Evolutionary conservation across 2,797 vertebrate species (phyloP), one percentile per base, ranked within the genome.

Genomic region (Karalla daura): DNA sequence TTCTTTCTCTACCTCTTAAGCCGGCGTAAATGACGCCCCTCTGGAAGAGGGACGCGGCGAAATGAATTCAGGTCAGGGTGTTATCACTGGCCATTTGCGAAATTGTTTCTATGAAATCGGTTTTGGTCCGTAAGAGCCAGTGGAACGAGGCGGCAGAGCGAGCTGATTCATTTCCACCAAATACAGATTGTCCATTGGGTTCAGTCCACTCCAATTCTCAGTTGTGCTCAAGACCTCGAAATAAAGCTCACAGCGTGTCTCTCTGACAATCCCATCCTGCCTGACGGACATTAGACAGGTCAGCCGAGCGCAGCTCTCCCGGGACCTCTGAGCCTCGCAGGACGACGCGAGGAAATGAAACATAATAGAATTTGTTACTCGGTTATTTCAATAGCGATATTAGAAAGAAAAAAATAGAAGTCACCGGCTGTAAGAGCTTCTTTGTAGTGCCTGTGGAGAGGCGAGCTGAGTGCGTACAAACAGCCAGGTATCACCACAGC

Each of bases 91-190:
- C 43, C 55, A 49, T 50, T 32, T 35, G 37, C 63, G 65, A 65
- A 82, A 83, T 77, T 53, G 60, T 81, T 70, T 77, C 47, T 63
- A 45, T 74, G 41, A 63, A 81, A 80, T 70, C 44, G 13, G 17
- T 73, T 76, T 60, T 28, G 25, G 54, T 60, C 51, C 5, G n/a
- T 56, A 54, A 76, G 64, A 81, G 49, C 69, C 40, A 21, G 7
- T 32, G 30, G 27, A 64, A 61, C 35, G 25, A 76, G 37, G 44
- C 44, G 24, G 41, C 9, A 9, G 44, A 68, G 60, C 3, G 8
- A 67, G 63, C 40, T 1, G 21, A 68, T 79, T 78, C 12, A 54
- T 83, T 81, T 81, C 61, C 49, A 17, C 30, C 3, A 36, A 46
- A 46, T 30, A 32, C 36, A 30, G 37, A 64, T 43, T 72, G 58